Evolutionary conservation across 2,113 vertebrate species (phyloP).

Genomic region (Mastomys natalensis): DNA sequence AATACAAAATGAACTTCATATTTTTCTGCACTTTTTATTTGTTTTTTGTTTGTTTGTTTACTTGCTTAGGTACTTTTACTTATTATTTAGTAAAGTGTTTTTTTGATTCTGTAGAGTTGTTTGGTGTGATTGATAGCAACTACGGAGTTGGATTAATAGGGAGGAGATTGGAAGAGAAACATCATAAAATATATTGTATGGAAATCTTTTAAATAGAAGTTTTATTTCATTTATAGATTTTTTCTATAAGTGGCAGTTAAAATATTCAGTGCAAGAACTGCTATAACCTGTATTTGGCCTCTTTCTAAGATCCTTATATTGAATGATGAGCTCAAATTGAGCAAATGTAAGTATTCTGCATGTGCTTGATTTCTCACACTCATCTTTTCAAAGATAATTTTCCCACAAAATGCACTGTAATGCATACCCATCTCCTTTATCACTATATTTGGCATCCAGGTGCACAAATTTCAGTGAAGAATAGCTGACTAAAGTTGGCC

Average conservation of each 20-base stretch:
- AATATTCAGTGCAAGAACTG: slow-evolving; percentile 25
- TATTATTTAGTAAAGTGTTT: not conserved
- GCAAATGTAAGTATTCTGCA: not conserved
- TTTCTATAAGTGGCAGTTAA: slow-evolving; percentile 4
- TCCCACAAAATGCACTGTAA: not conserved
- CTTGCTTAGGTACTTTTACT: not conserved
- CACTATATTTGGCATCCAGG: not conserved
- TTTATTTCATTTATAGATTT: slow-evolving; percentile 49
- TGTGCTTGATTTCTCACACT: slow-evolving; percentile 8
- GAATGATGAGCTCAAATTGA: slow-evolving; percentile 50
- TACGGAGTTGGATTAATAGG: not conserved
- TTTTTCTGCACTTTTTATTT: not conserved
- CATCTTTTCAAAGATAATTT: slow-evolving; percentile 2
- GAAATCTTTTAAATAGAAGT: slow-evolving; percentile 51
- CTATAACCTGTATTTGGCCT: slow-evolving; percentile 43
- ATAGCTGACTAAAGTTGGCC: not conserved
- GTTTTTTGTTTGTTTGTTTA: not conserved
- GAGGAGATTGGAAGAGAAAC: not conserved
- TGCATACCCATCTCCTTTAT: not conserved
- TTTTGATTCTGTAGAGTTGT: not conserved
- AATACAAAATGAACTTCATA: not conserved
- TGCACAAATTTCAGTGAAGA: not conserved
- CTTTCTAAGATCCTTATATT: slow-evolving; percentile 43
- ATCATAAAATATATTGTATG: not conserved
- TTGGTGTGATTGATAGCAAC: not conserved